Conservation (phyloP, 2,888 invertebrate genomes). For the Tanaodytes sp. region DNA sequence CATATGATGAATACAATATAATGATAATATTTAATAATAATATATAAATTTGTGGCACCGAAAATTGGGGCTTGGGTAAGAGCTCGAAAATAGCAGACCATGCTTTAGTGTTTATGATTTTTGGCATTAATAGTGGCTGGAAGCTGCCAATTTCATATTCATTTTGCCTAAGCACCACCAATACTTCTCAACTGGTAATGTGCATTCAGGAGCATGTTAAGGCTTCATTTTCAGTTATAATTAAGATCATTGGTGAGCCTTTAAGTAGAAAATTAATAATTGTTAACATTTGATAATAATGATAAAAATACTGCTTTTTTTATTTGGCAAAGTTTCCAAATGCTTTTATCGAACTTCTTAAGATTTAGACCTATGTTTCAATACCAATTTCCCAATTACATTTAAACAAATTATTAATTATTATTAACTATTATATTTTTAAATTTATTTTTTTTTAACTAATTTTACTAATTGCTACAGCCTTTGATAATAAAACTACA, state of each 20-base stretch:
- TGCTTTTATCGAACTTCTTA: too few relatives aligned
- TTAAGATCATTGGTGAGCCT: neutral
- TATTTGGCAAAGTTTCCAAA: neutral
- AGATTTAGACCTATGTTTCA: too few relatives aligned
- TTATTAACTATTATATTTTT: too few relatives aligned
- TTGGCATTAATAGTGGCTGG: slow-evolving; percentile 27
- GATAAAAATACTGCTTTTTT: too few relatives aligned
- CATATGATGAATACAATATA: neutral
- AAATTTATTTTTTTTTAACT: too few relatives aligned
- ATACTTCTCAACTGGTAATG: neutral
- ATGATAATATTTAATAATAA: too few relatives aligned
- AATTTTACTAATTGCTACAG: too few relatives aligned
- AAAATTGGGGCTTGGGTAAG: slow-evolving; percentile 13
- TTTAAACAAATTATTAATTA: too few relatives aligned
- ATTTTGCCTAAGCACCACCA: slow-evolving; percentile 29
- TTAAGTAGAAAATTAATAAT: too few relatives aligned
- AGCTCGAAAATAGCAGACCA: slow-evolving; percentile 31
- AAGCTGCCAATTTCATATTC: slow-evolving; percentile 36
- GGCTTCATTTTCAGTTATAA: neutral
- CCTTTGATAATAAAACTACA: too few relatives aligned
- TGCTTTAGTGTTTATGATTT: slow-evolving; percentile 17
- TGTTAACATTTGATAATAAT: too few relatives aligned
- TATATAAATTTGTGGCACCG: slow-evolving; percentile 6
- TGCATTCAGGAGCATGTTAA: slow-evolving; percentile 16
- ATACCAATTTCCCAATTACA: too few relatives aligned